Conservation (phyloP, 30 jellyfish, hydroid and myxozoan species). For the Hydra vulgaris region DNA sequence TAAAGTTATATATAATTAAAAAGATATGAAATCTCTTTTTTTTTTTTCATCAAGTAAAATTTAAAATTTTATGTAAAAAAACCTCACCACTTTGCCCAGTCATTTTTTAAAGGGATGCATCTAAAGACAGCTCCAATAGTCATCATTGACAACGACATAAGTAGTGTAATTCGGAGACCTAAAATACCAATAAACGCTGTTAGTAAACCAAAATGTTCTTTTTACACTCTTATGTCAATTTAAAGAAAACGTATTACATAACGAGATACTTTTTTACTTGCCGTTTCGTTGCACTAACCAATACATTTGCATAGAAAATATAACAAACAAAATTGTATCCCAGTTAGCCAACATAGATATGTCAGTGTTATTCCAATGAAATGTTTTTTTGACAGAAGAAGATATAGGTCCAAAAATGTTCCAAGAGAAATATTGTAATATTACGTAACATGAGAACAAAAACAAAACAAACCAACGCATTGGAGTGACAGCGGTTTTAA, state of each 20-base stretch:
- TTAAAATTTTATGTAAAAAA: background rate
- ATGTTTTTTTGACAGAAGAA: conserved; percentile 26
- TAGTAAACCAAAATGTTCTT: background rate
- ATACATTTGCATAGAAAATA: conserved; percentile 30
- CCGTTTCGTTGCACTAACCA: conserved; percentile 42
- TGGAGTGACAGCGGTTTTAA: background rate
- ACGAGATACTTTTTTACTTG: background rate
- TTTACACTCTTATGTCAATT: too few species aligned
- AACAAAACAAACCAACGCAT: conserved; percentile 37
- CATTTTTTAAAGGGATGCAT: background rate
- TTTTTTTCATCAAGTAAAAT: background rate
- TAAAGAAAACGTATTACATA: too few species aligned
- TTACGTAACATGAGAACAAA: conserved; percentile 19
- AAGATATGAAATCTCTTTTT: too few species aligned
- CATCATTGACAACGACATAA: conserved; percentile 7
- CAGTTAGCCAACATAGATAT: conserved; percentile 40
- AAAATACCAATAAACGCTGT: background rate
- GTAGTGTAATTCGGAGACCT: conserved; percentile 26
- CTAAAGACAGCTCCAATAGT: conserved; percentile 18
- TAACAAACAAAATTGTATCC: conserved; percentile 34
- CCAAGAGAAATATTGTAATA: conserved; percentile 34
- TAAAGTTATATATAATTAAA: too few species aligned
- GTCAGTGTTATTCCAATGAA: conserved; percentile 38
- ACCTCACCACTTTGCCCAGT: conserved; percentile 14
- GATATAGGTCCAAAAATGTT: conserved; percentile 45